Base-by-base conservation (phyloP, 2,113 vertebrate species). In the Varanus salvator region DNA sequence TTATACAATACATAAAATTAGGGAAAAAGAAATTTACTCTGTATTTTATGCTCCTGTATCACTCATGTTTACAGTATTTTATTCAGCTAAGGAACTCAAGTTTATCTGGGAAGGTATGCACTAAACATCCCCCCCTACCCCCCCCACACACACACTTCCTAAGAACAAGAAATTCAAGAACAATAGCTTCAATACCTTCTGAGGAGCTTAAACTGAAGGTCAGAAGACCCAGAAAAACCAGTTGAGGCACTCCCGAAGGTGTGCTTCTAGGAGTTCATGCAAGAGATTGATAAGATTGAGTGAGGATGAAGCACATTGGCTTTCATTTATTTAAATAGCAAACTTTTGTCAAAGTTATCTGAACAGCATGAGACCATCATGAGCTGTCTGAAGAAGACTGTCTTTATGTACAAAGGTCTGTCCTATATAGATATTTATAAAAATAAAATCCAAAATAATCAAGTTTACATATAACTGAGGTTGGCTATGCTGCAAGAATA, bases 111-210 rank as follows among this genome's bases (percentile, higher is more conserved):
- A 21, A 2, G 27, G 87, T n/a, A 72, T 48, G 44, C 21, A 86
- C 27, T 5, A 44, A 17, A 48, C 19, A 4, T 77, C 78, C 25
- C 0, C 0, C 12, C 38, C 38, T n/a, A n/a, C n/a, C 21, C 38
- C 38, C 1, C 38, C 38, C 38, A 44, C 3, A 3, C 38, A 44
- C 38, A 3, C 66, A 9, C 8, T 72, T 57, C 87, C 87, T 1
- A 57, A 0, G 68, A 4, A 57, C 84, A 76, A 50, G 66, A 84
- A 84, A 52, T 86, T 34, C 71, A 87, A 34, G 4, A 50, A 57
- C 23, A 80, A 85, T 27, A 89, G 44, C 14, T 71, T 72, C 68
- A 71, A 72, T 86, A 86, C 64, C 38, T 89, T 89, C 19, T 34
- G 25, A 25, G 52, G 50, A 15, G 23, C 7, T 64, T 84, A 69